Evolutionary conservation across 2,888 invertebrate species (phyloP), one percentile per base, ranked within the genome.

Genomic region (Pollenia amentaria): DNA sequence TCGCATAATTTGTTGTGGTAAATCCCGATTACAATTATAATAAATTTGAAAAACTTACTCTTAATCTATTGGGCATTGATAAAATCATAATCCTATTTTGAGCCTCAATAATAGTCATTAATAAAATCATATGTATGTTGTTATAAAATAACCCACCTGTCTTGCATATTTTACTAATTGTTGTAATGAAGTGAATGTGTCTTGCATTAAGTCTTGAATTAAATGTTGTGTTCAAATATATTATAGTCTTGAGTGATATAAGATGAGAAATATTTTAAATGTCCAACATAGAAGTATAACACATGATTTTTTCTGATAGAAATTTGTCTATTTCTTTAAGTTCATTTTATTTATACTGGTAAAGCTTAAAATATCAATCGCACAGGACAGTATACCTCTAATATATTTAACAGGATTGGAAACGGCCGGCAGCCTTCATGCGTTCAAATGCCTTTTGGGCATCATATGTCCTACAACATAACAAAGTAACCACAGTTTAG

Each of bases 401-500:
- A 42, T 0, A 14, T 11, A 85, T 67, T 89, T 91, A 92, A 87
- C 92, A 93, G 91, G 95, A 93, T 88, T 93, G 93, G 90, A 93
- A 92, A 57, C 91, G 91, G 57, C 93, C 93, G 72, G 91, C 92
- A 12, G 91, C 92, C 90, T 90, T 93, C 93, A 93, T 93, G 57
- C 91, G 91, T 88, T 93, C 93, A 83, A 93, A 93, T 3, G 93
- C 91, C 82, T 93, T 93, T 80, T 92, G 89, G 38, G 93, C 93
- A 87, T 93, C 93, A 87, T 93, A 93, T 51, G 84, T 93, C 77
- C 93, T 93, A 84, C 29, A 90, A 89, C 7, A 11, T 8, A 75
- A 29, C 0, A 62, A 73, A 78, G 60, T 29, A 73, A 60, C 21
- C 3, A 40, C 12, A 48, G 14, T 11, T 46, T 57, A 44, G 9